These are phyloP conservation scores for Sebastes schlegelii DNA, from an alignment of 2,113 vertebrate species.

Conservation along the genomic window DNA sequence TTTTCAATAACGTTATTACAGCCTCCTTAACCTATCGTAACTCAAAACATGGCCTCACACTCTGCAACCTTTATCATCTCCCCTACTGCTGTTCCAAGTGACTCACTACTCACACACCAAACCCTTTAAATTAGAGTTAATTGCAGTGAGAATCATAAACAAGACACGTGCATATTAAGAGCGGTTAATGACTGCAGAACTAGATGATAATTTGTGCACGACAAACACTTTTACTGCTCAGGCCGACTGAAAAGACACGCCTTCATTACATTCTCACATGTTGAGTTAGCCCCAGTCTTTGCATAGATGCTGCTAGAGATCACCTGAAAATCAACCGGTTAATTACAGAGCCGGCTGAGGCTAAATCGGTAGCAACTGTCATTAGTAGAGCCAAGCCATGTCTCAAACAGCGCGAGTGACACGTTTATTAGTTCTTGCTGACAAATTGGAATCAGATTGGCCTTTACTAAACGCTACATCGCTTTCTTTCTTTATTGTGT, in stretches of 20 bases:
- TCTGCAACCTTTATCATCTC: constrained; percentile 36
- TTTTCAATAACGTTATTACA: constrained; percentile 38
- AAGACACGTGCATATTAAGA: constrained; percentile 57
- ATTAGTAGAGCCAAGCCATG: constrained; percentile 64
- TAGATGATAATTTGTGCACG: constrained; percentile 61
- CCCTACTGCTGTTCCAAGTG: constrained; percentile 15
- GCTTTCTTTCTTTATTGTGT: constrained; percentile 30
- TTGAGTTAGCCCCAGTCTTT: constrained; percentile 20
- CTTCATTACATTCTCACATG: constrained; percentile 36
- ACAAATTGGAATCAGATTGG: constrained; percentile 63
- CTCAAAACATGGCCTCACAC: constrained; percentile 6
- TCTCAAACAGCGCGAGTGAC: constrained; percentile 60
- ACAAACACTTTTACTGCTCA: constrained; percentile 47
- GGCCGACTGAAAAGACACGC: constrained; percentile 51
- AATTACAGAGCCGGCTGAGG: constrained; percentile 70
- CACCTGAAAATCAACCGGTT: constrained; percentile 70
- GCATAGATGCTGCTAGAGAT: constrained; percentile 35
- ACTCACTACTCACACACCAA: constrained; percentile 39
- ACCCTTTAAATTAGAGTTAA: constrained; percentile 56
- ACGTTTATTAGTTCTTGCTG: constrained; percentile 72
- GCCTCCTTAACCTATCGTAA: constrained; percentile 28
- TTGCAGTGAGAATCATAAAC: constrained; percentile 65
- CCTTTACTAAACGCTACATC: constrained; percentile 49
- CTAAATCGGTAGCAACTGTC: constrained; percentile 72
- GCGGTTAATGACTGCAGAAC: constrained; percentile 51